Base-by-base conservation (phyloP, 2,888 invertebrate genomes). In the Ommatoiulus sabulosus region DNA sequence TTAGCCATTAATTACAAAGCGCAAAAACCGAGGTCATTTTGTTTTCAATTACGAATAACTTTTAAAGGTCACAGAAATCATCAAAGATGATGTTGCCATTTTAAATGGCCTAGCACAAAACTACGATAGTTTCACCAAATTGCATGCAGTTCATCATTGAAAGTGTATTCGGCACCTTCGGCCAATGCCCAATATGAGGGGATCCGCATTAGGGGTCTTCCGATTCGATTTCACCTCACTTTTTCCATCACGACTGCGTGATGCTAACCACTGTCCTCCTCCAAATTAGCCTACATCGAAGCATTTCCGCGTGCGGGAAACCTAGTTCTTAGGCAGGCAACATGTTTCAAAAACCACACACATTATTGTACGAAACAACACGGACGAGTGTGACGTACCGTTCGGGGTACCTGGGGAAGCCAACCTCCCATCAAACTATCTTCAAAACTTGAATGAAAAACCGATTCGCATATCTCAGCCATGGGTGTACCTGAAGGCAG, bases 241-340 rank as follows among this genome's bases (percentile, higher is more conserved):
- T 63, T 63, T 63, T n/a, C 63, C 63, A 63, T 63, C 63, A 63
- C 63, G 63, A 63, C 63, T 63, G n/a, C 63, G 63, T 63, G 63
- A 63, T 63, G 63, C n/a, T 63, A 63, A 63, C 63, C 63, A 63
- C 63, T 63, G 63, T 63, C 63, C 63, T 63, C 63, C 63, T 63
- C 63, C 63, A 63, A 63, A 63, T 63, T 63, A 63, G 63, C 63
- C 63, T 63, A 63, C 63, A 63, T 63, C 12, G 7, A 63, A n/a
- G 63, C 63, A 63, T 63, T 63, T 63, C 63, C 63, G 63, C n/a
- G 63, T 63, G 63, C 63, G 63, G 17, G 63, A 63, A 63, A 63
- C 63, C 63, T 63, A 63, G 63, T 63, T 63, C n/a, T 17, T 63
- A 63, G 63, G 3, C 63, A 63, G n/a, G 63, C 4, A 63, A 63